Base-by-base conservation (phyloP, 2,797 vertebrate genomes). In the Acanthis flammea region DNA sequence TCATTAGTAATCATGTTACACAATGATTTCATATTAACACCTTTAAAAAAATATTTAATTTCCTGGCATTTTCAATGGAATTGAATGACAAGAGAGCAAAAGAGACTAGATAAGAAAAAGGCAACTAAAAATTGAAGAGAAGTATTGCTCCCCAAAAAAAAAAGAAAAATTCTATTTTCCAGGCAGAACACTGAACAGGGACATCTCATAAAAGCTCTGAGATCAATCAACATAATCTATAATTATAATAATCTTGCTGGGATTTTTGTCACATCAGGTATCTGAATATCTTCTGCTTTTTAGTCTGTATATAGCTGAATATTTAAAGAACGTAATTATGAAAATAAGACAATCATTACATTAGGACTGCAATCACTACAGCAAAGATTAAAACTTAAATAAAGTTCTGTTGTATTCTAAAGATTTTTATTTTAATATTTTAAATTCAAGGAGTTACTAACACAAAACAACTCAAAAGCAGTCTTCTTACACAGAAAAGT, bases 401-500 rank as follows among this genome's bases (percentile, higher is more conserved):
- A 10, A 41, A 74, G 37, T n/a, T 37, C 51, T 44, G 12, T 17
- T 67, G 7, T 23, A 58, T 33, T 62, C n/a, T 5, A 57, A 57
- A 39, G 25, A 33, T 30, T 19, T 70, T 54, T 44, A 61, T 45
- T 68, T 53, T 17, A 61, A 21, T 27, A 61, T 50, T 28, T 58
- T 23, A 85, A 91, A 70, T 37, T n/a, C 65, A 77, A 35, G 33
- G 37, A 92, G 51, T 44, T 73, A 73, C 70, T 55, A 63, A 42
- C 12, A 60, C 67, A 42, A 50, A 86, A 78, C 77, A 87, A 71
- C 45, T 67, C 83, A 61, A 85, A 81, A 88, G 65, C 68, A 68
- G 71, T 73, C 84, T 92, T 48, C 63, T 81, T 92, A 67, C 81
- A 65, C 25, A 86, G 25, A 90, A 60, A 86, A 95, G 87, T 91